These are phyloP conservation scores for Botia almorhae DNA, from an alignment of 2,797 vertebrate genomes.

Conservation along the genomic window DNA sequence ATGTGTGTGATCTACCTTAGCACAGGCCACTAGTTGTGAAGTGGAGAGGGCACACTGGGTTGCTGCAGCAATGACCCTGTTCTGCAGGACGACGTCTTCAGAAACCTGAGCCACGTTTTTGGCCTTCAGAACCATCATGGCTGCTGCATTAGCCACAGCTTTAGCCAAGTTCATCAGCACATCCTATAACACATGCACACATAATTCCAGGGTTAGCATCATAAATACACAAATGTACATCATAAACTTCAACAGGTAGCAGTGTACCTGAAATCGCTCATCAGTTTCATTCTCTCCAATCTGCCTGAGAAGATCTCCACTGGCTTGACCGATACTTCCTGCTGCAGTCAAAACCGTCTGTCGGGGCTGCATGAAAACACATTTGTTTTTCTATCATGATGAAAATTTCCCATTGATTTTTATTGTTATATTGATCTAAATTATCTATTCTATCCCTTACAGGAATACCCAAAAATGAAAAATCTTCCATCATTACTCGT, in stretches of 20 bases:
- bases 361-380: conserved; percentile 80
- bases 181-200: conserved; percentile 77
- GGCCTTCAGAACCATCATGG: conserved; percentile 96
- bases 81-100: conserved; percentile 91
- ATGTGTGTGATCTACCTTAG: conserved; percentile 82
- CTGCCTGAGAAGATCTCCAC: conserved; percentile 92
- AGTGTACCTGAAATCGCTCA: conserved; percentile 91
- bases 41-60: conserved; percentile 97
- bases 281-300: conserved; percentile 97
- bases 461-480: no score
- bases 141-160: conserved; percentile 97
- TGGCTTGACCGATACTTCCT: conserved; percentile 96
- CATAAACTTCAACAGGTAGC: neutral
- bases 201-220: conserved; percentile 21
- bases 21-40: conserved; percentile 96
- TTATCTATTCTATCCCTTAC: no score
- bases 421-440: neutral
- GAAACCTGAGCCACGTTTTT: conserved; percentile 97
- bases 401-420: neutral
- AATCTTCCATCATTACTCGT: no score
- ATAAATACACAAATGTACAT: neutral
- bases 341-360: conserved; percentile 96
- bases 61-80: conserved; percentile 96
- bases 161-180: conserved; percentile 97
- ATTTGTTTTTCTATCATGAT: neutral